Evolutionary conservation across 2,888 invertebrate species (phyloP).

Genomic region (Odontocerum albicorne): DNA sequence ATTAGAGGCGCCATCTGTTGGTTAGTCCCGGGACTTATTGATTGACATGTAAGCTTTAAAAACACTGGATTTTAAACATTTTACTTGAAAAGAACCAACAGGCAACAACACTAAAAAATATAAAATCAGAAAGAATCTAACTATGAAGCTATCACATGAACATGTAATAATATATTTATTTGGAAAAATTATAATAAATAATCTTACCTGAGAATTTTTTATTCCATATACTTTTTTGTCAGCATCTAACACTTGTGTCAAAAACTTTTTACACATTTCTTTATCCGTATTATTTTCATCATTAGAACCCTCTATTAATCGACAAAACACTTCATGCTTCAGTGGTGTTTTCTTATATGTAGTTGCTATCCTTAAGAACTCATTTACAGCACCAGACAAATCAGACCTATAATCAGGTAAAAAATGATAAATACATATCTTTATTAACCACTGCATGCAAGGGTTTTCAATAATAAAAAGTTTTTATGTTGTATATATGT

Average conservation of each 20-base stretch:
- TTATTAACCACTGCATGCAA: too few species aligned
- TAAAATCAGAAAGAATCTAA: too few species aligned
- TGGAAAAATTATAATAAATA: neutral
- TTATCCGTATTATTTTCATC: neutral
- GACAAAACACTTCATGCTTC: constrained; percentile 61
- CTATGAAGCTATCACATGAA: too few species aligned
- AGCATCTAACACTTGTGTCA: constrained; percentile 40
- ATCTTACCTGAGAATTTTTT: constrained; percentile 35
- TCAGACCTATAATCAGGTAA: constrained; percentile 46
- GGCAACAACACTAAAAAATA: too few species aligned
- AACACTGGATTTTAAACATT: too few species aligned
- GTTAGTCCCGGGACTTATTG: too few species aligned
- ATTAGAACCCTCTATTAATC: constrained; percentile 1
- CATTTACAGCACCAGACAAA: constrained; percentile 56
- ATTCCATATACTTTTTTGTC: constrained; percentile 43
- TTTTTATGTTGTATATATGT: too few species aligned
- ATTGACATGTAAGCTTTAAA: too few species aligned
- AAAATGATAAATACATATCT: constrained; percentile 5
- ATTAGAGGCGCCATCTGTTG: too few species aligned
- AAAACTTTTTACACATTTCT: constrained; percentile 39
- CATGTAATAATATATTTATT: neutral
- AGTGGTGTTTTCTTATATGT: constrained; percentile 64
- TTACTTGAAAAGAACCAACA: too few species aligned
- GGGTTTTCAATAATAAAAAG: too few species aligned
- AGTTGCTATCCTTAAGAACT: constrained; percentile 53